Base-by-base conservation (phyloP, 2,797 vertebrate species). In the Manis crassicaudata region DNA sequence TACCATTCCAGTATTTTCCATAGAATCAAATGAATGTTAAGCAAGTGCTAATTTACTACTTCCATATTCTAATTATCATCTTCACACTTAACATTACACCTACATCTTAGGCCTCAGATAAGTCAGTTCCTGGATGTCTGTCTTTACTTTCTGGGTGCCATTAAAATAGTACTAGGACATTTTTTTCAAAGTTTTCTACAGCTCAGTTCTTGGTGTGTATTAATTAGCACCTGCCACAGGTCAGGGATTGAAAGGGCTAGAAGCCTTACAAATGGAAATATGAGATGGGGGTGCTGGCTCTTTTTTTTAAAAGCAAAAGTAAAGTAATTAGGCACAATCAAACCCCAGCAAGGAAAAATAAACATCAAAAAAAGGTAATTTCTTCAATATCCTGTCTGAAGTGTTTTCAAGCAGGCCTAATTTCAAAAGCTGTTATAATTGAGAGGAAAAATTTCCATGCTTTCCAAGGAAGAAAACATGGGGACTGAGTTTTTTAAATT, bases 61-160 rank as follows among this genome's bases (percentile, higher is more conserved):
- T 63, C n/a, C n/a, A 63, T 27, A 85, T 96, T 62, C 84, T 90
- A 88, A 97, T 85, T 70, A 85, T 32, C 29, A 72, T 62, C 50
- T 81, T 65, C 18, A 72, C 56, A 92, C 62, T 73, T 60, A 29
- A 63, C 84, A 82, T 52, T 63, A 82, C 52, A 82, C 75, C 79
- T 68, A 46, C 13, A 32, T 56, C n/a, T 73, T 20, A 29, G 56
- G 27, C 40, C 56, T 77, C n/a, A 83, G 76, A 92, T 37, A 65
- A 82, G 76, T 37, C 13, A 2, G 82, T 58, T 90, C 94, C 46
- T 29, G 35, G 32, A 56, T 16, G 54, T 65, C 10, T 60, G 63
- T 37, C 75, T 86, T 82, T 32, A 40, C 23, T 80, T 60, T 54
- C 58, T 80, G 43, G 27, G 8, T 72, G 27, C 35, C 21, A 79